These are phyloP conservation scores for Leptinotarsa undecemlineata DNA, from an alignment of 1,140 invertebrate genomes.

Conservation along the genomic window DNA sequence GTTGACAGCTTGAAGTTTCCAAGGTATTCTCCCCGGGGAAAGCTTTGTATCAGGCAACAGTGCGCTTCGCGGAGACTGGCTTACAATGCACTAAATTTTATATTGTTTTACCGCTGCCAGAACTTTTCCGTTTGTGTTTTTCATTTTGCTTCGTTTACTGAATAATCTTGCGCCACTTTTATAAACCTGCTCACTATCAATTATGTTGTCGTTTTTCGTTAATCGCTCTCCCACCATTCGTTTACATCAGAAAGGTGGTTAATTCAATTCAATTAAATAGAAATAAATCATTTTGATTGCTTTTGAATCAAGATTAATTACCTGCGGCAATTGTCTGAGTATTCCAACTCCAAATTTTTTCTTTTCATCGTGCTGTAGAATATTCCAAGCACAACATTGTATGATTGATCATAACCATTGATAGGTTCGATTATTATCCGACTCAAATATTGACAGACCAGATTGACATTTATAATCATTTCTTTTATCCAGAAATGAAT, in stretches of 20 bases:
- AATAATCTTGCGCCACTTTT: background rate
- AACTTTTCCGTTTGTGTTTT: slow-evolving; percentile 7
- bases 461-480: too few species aligned
- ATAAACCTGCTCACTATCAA: slow-evolving; percentile 3
- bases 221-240: background rate
- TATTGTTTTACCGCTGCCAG: slow-evolving; percentile 19
- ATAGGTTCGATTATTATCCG: too few species aligned
- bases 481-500: too few species aligned
- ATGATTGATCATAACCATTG: background rate
- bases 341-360: slow-evolving; percentile 7
- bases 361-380: background rate
- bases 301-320: slow-evolving; percentile 28
- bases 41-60: background rate
- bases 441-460: too few species aligned
- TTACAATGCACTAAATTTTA: slow-evolving; percentile 12
- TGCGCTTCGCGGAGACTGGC: background rate
- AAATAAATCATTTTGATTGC: slow-evolving; percentile 30
- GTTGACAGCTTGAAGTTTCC: slow-evolving; percentile 17
- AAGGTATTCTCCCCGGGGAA: slow-evolving; percentile 7
- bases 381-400: background rate
- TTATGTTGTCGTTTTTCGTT: slow-evolving; percentile 11
- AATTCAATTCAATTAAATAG: slow-evolving; percentile 27
- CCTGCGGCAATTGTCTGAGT: slow-evolving; percentile 15
- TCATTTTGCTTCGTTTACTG: background rate
- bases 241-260: slow-evolving; percentile 19